A percentile compares a stretch with the other conserved stretches of the same genome.
Evolutionary conservation across 35 echinoderm and acorn worm species (phyloP).

Genomic region (Diadema setosum): DNA sequence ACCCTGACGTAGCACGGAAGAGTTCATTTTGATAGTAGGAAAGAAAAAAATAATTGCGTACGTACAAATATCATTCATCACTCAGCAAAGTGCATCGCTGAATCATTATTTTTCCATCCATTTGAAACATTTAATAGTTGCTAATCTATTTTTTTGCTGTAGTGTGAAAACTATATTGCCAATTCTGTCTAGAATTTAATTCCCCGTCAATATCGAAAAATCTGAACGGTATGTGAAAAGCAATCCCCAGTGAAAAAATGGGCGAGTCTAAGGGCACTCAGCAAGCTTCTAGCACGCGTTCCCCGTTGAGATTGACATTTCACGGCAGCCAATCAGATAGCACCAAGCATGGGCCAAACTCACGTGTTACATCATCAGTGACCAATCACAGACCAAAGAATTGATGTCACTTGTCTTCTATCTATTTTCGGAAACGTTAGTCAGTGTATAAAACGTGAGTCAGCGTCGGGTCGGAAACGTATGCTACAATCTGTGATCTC

Average conservation of each 20-base stretch:
- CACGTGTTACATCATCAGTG: constrained; percentile 65
- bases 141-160: too few relatives aligned
- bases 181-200: too few relatives aligned
- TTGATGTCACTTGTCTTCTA: constrained; percentile 57
- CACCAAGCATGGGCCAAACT: constrained; percentile 51
- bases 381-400: constrained; percentile 58
- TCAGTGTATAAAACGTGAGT: constrained; percentile 98
- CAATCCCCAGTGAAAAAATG: background rate
- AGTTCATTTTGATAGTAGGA: background rate
- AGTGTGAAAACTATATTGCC: too few relatives aligned
- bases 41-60: background rate
- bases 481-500: constrained; percentile 7
- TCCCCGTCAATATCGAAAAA: too few relatives aligned
- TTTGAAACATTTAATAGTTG: too few relatives aligned
- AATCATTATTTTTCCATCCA: too few relatives aligned
- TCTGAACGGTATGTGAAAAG: too few relatives aligned
- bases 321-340: constrained; percentile 79
- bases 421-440: constrained; percentile 96
- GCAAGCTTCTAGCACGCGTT: background rate
- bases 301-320: background rate
- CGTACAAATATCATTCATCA: background rate
- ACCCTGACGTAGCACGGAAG: constrained; percentile 20
- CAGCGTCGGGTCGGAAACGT: constrained; percentile 67
- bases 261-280: background rate
- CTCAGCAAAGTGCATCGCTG: too few relatives aligned